phyloP scores from a whole-genome alignment of 1,140 invertebrate genomes.

The Zeugodacus cucurbitae region DNA sequence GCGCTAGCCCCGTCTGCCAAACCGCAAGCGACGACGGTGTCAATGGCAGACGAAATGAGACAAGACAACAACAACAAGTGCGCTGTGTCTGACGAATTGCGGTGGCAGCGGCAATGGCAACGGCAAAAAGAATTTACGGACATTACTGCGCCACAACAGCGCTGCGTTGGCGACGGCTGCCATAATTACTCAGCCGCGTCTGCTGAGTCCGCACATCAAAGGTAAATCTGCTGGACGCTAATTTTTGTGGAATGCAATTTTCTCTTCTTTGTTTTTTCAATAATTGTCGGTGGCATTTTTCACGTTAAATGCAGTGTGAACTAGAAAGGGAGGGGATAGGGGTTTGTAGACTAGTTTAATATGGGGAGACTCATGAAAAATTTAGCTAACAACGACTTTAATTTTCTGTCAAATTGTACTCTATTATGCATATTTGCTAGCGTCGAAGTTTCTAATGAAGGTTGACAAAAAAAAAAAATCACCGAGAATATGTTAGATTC shows the following conservation, averaged over 20 bases:
- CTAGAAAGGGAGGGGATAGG: not conserved
- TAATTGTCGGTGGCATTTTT: not conserved
- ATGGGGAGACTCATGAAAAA: no score
- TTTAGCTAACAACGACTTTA: no score
- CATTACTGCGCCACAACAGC: not conserved
- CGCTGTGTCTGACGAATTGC: not conserved
- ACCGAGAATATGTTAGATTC: no score
- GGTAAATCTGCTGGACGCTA: constrained; percentile 3
- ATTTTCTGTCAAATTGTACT: no score
- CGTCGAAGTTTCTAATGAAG: no score
- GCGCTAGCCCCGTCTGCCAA: not conserved
- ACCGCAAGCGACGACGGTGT: not conserved
- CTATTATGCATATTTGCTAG: no score
- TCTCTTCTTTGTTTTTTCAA: no score
- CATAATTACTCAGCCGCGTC: not conserved
- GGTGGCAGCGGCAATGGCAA: not conserved
- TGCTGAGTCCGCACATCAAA: not conserved
- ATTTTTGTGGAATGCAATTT: not conserved
- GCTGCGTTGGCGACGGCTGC: not conserved
- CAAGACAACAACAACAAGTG: not conserved
- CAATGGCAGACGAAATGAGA: not conserved
- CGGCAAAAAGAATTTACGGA: not conserved
- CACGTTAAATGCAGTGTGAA: not conserved
- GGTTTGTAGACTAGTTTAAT: not conserved
- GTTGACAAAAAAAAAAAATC: no score